phyloP scores from a whole-genome alignment of 2,797 vertebrate species.

The Pteronotus mesoamericanus region DNA sequence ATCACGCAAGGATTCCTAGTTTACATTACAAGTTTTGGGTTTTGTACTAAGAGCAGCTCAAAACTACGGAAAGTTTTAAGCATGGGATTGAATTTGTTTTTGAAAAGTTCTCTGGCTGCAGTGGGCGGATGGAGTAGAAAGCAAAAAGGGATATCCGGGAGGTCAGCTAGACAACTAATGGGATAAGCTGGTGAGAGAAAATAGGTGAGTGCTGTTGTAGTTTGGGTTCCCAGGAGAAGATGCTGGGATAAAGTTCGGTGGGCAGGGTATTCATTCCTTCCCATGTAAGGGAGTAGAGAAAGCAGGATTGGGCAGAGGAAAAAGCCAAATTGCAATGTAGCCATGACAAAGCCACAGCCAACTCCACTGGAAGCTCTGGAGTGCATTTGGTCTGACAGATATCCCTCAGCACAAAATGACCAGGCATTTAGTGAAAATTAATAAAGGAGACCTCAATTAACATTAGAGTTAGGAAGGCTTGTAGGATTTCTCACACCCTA shows the following conservation, averaged over 20 bases:
- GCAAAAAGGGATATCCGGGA: neutral
- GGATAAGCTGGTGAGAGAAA: neutral
- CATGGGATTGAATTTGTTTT: neutral
- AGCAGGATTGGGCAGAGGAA: neutral
- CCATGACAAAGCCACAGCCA: neutral
- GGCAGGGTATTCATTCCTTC: neutral
- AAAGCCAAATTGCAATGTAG: neutral
- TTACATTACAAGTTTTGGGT: neutral
- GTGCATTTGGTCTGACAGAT: neutral
- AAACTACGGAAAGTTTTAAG: neutral
- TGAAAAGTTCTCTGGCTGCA: neutral
- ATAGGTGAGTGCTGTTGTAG: neutral
- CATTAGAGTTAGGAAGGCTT: neutral
- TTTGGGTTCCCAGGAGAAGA: neutral
- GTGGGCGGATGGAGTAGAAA: neutral
- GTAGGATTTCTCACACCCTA: neutral
- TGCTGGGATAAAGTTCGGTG: neutral
- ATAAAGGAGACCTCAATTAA: neutral
- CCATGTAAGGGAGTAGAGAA: neutral
- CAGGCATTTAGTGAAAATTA: neutral
- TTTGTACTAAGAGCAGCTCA: neutral
- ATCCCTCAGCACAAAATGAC: neutral
- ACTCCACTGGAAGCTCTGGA: neutral
- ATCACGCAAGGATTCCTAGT: neutral
- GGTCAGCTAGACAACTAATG: neutral